A percentile compares a stretch with the other conserved stretches of the same genome.
phyloP scores from a whole-genome alignment of 2,797 vertebrate species.

The Ammospiza maritima region DNA sequence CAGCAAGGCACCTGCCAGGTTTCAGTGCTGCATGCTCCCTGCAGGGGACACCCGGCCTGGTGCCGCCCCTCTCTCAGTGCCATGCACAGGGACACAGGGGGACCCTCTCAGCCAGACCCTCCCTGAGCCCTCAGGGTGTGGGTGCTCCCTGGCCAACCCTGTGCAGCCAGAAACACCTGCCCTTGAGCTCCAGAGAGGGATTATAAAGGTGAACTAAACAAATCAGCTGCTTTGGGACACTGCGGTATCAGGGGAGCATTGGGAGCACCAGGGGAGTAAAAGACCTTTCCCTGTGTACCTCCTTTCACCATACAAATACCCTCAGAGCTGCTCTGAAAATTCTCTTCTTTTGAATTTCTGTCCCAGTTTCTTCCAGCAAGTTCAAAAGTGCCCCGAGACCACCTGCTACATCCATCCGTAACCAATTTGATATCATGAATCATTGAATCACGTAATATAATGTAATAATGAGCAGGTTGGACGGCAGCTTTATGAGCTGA shows the following conservation, averaged over 20 bases:
- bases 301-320: not conserved
- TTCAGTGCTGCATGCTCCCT: not conserved
- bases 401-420: not conserved
- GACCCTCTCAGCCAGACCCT: no score
- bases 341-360: not conserved
- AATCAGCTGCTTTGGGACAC: accelerated
- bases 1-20: not conserved
- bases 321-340: not conserved
- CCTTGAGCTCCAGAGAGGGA: accelerated
- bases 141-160: accelerated
- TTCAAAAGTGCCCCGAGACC: not conserved
- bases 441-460: slow-evolving; percentile 21
- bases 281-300: not conserved
- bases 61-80: not conserved
- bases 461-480: slow-evolving; percentile 38
- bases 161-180: not conserved
- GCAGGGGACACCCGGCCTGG: accelerated
- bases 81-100: accelerated
- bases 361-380: not conserved
- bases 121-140: accelerated
- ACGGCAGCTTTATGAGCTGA: slow-evolving; percentile 33
- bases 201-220: not conserved
- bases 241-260: accelerated
- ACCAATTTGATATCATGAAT: not conserved
- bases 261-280: not conserved